A percentile compares a stretch with the other conserved stretches of the same genome.
Evolutionary conservation across 2,113 vertebrate genomes (phyloP).

Genomic region (Nyctereutes procyonoides): DNA sequence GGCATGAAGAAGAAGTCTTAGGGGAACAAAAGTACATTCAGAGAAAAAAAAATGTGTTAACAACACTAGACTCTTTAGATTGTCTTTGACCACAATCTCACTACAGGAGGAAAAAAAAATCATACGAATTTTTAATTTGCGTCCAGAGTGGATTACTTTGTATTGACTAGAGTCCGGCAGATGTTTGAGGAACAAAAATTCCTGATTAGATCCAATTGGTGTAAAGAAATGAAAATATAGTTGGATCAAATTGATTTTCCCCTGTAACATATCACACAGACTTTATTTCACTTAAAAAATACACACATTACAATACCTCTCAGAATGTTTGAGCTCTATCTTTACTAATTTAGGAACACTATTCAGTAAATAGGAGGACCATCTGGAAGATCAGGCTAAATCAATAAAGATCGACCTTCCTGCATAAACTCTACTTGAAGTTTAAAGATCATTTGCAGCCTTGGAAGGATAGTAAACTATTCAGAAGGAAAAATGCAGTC

Average conservation of each 20-base stretch:
- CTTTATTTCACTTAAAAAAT: not conserved
- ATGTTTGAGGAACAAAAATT: not conserved
- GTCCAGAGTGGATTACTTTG: not conserved
- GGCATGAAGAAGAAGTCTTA: not conserved
- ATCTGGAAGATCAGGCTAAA: conserved; percentile 40
- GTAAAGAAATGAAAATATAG: not conserved
- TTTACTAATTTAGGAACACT: conserved; percentile 44
- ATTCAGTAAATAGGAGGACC: conserved; percentile 56
- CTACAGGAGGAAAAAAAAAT: not conserved
- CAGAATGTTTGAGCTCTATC: not conserved
- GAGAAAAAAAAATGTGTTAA: not conserved
- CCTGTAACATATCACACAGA: not conserved
- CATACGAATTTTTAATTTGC: not conserved
- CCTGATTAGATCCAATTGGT: not conserved
- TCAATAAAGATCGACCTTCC: conserved; percentile 48
- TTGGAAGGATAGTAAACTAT: conserved; percentile 43
- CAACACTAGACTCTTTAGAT: not conserved
- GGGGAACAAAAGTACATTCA: not conserved
- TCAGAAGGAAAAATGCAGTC: not conserved
- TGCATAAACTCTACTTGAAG: conserved; percentile 63
- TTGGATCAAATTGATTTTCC: not conserved
- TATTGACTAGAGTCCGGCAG: not conserved
- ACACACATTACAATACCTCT: not conserved
- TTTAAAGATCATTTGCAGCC: conserved; percentile 52
- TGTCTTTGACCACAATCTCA: not conserved